Conservation (phyloP, 2,888 invertebrate genomes). For the Lithodes maja region DNA sequence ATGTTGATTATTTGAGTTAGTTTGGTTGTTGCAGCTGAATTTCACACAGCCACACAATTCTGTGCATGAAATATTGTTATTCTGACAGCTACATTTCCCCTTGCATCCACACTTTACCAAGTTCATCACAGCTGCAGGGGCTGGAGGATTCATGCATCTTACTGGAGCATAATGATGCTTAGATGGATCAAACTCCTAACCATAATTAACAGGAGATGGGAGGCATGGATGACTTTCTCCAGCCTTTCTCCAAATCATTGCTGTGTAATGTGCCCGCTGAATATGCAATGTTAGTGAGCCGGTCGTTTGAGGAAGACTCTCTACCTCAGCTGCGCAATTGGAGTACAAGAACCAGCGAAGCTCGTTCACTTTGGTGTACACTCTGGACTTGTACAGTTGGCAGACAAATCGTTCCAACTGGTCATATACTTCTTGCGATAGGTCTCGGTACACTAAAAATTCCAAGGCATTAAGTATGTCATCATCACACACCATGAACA, state of each 20-base stretch:
- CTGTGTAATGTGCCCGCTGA: slow-evolving; percentile 24
- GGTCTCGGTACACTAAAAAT: too few relatives aligned
- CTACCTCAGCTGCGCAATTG: slow-evolving; percentile 20
- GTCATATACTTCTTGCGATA: too few relatives aligned
- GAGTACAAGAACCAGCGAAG: slow-evolving; percentile 26
- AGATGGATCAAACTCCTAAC: too few relatives aligned
- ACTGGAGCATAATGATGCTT: too few relatives aligned
- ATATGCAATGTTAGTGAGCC: slow-evolving; percentile 14
- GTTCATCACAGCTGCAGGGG: too few relatives aligned
- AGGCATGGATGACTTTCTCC: slow-evolving; percentile 19
- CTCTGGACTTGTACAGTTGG: slow-evolving; percentile 2
- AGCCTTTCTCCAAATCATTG: slow-evolving; percentile 38
- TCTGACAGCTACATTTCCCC: too few relatives aligned
- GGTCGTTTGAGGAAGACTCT: slow-evolving; percentile 20
- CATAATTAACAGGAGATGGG: background rate
- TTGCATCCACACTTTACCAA: too few relatives aligned
- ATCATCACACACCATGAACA: slow-evolving; percentile 17
- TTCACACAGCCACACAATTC: too few relatives aligned
- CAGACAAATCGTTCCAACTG: background rate
- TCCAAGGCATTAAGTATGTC: background rate
- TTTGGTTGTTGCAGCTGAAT: too few relatives aligned
- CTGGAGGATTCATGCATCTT: too few relatives aligned
- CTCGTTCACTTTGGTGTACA: slow-evolving; percentile 22
- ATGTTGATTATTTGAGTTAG: too few relatives aligned
- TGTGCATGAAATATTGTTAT: too few relatives aligned